Evolutionary conservation across 2,797 vertebrate species (phyloP).

Genomic region (Phyllotis vaccarum): DNA sequence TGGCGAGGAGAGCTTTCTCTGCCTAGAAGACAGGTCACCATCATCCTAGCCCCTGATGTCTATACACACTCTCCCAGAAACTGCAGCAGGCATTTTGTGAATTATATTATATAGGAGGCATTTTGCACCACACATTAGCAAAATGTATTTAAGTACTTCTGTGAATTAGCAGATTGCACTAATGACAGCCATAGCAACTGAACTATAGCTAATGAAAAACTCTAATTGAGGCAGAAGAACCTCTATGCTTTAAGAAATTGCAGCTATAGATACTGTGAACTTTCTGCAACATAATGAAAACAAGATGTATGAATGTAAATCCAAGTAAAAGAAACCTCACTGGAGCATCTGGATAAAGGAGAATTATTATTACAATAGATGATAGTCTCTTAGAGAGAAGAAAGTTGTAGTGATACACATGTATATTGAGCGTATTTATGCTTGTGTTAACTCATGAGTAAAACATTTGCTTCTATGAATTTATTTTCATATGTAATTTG

Average conservation of each 20-base stretch:
- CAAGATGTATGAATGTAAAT: constrained; percentile 22
- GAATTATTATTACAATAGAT: constrained; percentile 16
- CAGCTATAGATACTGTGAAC: constrained; percentile 21
- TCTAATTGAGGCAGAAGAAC: constrained; percentile 58
- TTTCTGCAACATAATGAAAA: constrained; percentile 60
- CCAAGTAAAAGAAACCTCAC: constrained; percentile 23
- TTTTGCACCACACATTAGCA: constrained; percentile 62
- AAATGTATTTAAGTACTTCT: constrained; percentile 70
- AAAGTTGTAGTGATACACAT: background rate
- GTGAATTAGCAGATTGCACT: constrained; percentile 65
- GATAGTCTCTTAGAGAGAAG: background rate
- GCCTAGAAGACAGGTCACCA: constrained; percentile 14
- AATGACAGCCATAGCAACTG: constrained; percentile 49
- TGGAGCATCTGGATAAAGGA: background rate
- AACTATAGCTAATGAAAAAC: constrained; percentile 63
- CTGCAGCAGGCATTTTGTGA: constrained; percentile 45
- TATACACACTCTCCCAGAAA: constrained; percentile 36
- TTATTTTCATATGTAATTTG: background rate
- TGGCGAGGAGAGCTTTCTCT: background rate
- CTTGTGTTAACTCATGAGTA: constrained; percentile 28
- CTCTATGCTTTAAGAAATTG: constrained; percentile 62
- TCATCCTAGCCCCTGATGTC: constrained; percentile 29
- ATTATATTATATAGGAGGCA: constrained; percentile 50
- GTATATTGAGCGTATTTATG: background rate
- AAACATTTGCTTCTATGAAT: background rate